These are phyloP conservation scores for Myotis yumanensis DNA, from an alignment of 2,113 vertebrate species.

Conservation along the genomic window DNA sequence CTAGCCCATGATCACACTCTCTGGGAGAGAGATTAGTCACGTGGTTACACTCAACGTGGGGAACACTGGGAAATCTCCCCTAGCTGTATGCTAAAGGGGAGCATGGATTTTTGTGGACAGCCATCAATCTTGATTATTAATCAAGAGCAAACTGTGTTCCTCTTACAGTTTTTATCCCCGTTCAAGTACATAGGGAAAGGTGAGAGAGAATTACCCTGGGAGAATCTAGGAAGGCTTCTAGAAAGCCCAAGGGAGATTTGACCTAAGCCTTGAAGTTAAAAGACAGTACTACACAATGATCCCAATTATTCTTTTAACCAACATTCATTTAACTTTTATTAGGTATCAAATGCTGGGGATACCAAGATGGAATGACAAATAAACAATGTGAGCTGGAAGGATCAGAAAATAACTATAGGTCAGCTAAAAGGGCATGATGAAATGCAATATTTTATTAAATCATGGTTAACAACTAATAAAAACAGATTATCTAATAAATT, in stretches of 20 bases:
- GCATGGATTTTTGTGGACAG: not conserved
- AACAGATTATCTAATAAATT: slow-evolving; percentile 82
- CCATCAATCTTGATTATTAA: not conserved
- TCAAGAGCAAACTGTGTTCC: not conserved
- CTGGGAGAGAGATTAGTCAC: not conserved
- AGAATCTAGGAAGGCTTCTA: not conserved
- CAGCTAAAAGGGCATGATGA: slow-evolving; percentile 78
- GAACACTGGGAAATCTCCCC: not conserved
- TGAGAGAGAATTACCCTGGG: not conserved
- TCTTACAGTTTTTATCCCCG: not conserved
- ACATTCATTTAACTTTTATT: not conserved
- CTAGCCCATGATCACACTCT: not conserved
- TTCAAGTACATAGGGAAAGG: not conserved
- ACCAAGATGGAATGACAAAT: not conserved
- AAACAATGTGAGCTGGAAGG: not conserved
- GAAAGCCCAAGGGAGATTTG: not conserved
- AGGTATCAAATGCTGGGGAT: not conserved
- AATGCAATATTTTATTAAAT: slow-evolving; percentile 79
- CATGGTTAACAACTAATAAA: slow-evolving; percentile 76
- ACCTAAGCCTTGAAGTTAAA: not conserved
- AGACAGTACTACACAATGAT: not conserved
- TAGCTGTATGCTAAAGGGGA: not conserved
- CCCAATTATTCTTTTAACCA: not conserved
- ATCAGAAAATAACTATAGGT: slow-evolving; percentile 77
- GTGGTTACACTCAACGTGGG: not conserved